A percentile compares a stretch with the other conserved stretches of the same genome.
phyloP scores from a whole-genome alignment of 1,140 invertebrate genomes.

The Alviniconcha marisindica region DNA sequence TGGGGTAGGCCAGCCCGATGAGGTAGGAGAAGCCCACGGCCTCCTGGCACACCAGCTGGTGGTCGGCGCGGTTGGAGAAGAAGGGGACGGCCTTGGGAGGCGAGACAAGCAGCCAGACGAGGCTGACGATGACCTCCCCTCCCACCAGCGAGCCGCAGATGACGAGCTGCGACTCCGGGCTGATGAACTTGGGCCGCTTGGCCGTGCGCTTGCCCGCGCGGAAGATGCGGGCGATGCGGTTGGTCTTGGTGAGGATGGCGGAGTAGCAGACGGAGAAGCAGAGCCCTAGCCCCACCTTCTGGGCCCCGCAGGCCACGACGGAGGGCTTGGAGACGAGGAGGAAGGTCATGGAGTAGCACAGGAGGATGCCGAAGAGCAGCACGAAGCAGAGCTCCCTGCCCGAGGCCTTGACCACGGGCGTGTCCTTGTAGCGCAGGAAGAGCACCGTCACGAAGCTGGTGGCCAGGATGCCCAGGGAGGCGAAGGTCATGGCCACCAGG shows the following conservation, averaged over 20 bases:
- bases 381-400: slow-evolving; percentile 75
- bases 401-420: slow-evolving; percentile 76
- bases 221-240: slow-evolving; percentile 85
- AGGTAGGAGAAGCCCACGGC: slow-evolving; percentile 83
- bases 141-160: slow-evolving; percentile 89
- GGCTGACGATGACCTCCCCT: slow-evolving; percentile 69
- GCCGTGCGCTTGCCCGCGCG: slow-evolving; percentile 88
- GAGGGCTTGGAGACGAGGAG: slow-evolving; percentile 77
- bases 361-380: slow-evolving; percentile 73
- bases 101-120: slow-evolving; percentile 81
- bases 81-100: slow-evolving; percentile 80
- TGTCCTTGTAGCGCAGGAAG: slow-evolving; percentile 67
- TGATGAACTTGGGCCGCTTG: slow-evolving; percentile 93
- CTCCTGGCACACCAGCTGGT: slow-evolving; percentile 80
- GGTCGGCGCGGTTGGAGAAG: slow-evolving; percentile 76
- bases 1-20: slow-evolving; percentile 86
- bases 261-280: slow-evolving; percentile 85
- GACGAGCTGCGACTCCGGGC: slow-evolving; percentile 92
- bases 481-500: slow-evolving; percentile 86
- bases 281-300: slow-evolving; percentile 83
- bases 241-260: slow-evolving; percentile 87
- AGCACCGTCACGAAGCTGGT: slow-evolving; percentile 60
- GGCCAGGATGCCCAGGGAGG: slow-evolving; percentile 73
- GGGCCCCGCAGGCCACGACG: slow-evolving; percentile 79
- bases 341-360: slow-evolving; percentile 74